Conservation (phyloP, 1,140 invertebrate species). For the Pachyrhynchus sulphureomaculatus region DNA sequence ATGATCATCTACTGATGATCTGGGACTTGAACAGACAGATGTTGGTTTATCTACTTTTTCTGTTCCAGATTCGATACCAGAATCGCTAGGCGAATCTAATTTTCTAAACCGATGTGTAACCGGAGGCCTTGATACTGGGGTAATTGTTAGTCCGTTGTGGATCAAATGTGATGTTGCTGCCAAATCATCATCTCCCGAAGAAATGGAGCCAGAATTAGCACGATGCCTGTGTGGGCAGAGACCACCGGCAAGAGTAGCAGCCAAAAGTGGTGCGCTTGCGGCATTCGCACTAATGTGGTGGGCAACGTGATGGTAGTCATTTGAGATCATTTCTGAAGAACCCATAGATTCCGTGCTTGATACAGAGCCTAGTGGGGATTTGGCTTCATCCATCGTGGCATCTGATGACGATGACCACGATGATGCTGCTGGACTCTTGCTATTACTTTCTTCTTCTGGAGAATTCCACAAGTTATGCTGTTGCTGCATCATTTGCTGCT, state of each 20-base stretch:
- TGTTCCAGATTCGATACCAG: slow-evolving; percentile 89
- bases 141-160: slow-evolving; percentile 66
- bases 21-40: slow-evolving; percentile 80
- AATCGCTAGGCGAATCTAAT: slow-evolving; percentile 86
- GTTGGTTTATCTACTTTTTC: slow-evolving; percentile 80
- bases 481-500: slow-evolving; percentile 76
- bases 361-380: slow-evolving; percentile 81
- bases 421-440: slow-evolving; percentile 59
- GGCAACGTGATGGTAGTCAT: slow-evolving; percentile 58
- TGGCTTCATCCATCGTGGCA: slow-evolving; percentile 72
- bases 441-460: slow-evolving; percentile 62
- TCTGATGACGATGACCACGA: slow-evolving; percentile 71
- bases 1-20: slow-evolving; percentile 81
- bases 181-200: slow-evolving; percentile 75
- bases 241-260: slow-evolving; percentile 73
- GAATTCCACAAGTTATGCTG: slow-evolving; percentile 60
- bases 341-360: slow-evolving; percentile 77
- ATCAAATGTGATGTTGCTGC: slow-evolving; percentile 66
- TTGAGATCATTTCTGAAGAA: slow-evolving; percentile 64
- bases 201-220: slow-evolving; percentile 73
- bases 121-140: slow-evolving; percentile 60
- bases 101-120: slow-evolving; percentile 65
- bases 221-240: slow-evolving; percentile 66
- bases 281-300: slow-evolving; percentile 54
- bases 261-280: slow-evolving; percentile 68